Evolutionary conservation across 2,113 vertebrate genomes (phyloP), one percentile per base, ranked within the genome.

Genomic region (Hippocampus barbouri): DNA sequence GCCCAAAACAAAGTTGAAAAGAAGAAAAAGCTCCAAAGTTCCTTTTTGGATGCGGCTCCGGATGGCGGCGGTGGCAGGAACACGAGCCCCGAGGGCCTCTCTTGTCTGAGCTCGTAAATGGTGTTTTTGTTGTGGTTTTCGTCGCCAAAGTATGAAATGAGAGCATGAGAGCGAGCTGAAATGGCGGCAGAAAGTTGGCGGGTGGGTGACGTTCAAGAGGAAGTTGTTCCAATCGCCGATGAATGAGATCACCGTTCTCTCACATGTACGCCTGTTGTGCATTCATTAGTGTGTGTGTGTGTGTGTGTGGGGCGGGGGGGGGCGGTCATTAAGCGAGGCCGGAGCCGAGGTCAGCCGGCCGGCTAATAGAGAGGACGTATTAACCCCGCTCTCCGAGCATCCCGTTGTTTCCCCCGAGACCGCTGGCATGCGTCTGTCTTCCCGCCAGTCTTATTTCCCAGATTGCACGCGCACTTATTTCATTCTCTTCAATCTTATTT

Each of bases 381-480:
- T 91, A 92, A 88, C 90, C 88, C 84, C 79, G 69, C 71, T 74
- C 81, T 65, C 40, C 78, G 71, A 77, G 76, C 81, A 72, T 75
- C 71, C 56, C 34, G 85, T 40, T 2, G 59, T 18, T 8, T 4
- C 91, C 88, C 88, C 51, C 0, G 85, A 68, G 87, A 88, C 76
- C 12, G 65, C 69, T 85, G 86, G 84, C 83, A 84, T 73, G 85
- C 78, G 78, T 47, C 82, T 80, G 78, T 83, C 83, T 83, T 75
- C 77, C 18, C 41, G 63, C n/a, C 63, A 66, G 47, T 66, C 40
- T 25, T 66, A 43, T 89, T 90, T 91, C 90, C 84, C 78, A 85
- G 88, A 91, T 80, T 86, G 87, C 85, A 86, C 79, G 80, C 86
- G 75, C 83, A 80, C 85, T 91, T 91, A 91, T 91, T 91, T 88